Base-by-base conservation (phyloP, 2,797 vertebrate genomes). In the Gadopsis marmoratus region DNA sequence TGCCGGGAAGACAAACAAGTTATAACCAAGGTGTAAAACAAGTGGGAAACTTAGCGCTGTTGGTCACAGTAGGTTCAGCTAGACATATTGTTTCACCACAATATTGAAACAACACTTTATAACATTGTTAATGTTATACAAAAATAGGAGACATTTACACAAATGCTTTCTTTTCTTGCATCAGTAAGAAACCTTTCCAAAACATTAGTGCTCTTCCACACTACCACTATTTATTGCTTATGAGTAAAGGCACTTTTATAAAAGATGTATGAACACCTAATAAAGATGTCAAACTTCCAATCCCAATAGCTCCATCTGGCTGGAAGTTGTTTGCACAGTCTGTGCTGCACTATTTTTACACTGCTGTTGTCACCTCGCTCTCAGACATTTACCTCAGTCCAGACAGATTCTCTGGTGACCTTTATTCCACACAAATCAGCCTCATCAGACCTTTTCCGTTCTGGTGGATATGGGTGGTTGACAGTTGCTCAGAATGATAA, bases 311-410 rank as follows among this genome's bases (percentile, higher is more conserved):
- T 79, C 58, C 54, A 63, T 59, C 72, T 66, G 47, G 61, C 19
- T 55, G 16, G 10, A 65, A 0, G 26, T 17, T 54, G 41, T 80
- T 72, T 72, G 45, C 6, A 59, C 58, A 75, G 59, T 59, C 65
- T 73, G 60, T 26, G 55, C 58, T 64, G 48, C 39, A 29, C 58
- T 39, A 3, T 74, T 62, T 55, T 66, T 77, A 58, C 64, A 39
- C 33, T 71, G 63, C 47, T 73, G 55, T 71, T 86, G 85, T 79
- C 69, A 82, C 71, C 41, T 86, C 14, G 29, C 86, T 76, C 50
- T 73, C 78, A 86, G 77, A 88, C 70, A 71, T 86, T 80, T 64
- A 79, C 68, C 50, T 79, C 74, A 79, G 72, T 48, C 10, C 4
- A 74, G 19, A 16, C 56, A 69, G 19, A 3, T 17, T 81, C 86